Percentiles rank a stretch among this genome's conserved stretches.
Conservation (phyloP, 2,888 invertebrate species). For the Nymphalis polychloros region DNA sequence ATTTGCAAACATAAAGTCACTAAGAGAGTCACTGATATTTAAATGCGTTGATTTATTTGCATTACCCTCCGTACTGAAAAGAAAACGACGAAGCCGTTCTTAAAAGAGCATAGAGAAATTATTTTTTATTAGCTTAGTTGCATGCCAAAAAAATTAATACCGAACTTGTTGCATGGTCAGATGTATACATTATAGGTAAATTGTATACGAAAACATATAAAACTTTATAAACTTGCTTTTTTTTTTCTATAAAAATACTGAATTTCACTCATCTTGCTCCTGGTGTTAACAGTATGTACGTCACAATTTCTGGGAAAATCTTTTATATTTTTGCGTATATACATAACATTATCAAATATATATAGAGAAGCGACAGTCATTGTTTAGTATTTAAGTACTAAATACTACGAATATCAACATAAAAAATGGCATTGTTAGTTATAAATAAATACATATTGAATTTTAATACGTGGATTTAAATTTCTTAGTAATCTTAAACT, state of each 20-base stretch:
- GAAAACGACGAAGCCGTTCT: conserved; percentile 22
- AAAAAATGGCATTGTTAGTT: no score
- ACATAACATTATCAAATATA: no score
- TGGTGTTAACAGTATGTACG: no score
- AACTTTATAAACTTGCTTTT: no score
- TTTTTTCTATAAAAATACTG: no score
- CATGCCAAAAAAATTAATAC: conserved; percentile 41
- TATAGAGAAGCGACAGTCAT: no score
- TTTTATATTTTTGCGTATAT: no score
- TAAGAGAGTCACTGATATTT: conserved; percentile 29
- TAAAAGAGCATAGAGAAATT: conserved; percentile 34
- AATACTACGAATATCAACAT: no score
- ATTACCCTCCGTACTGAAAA: conserved; percentile 26
- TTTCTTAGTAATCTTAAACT: conserved; percentile 13
- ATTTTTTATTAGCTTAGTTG: conserved; percentile 33
- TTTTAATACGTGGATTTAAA: conserved; percentile 7
- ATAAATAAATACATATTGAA: conserved; percentile 1
- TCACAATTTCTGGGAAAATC: no score
- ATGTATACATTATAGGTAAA: conserved; percentile 17
- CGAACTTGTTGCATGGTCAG: conserved; percentile 38
- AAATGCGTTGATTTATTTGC: conserved; percentile 29
- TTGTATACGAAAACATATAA: not conserved
- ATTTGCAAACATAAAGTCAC: conserved; percentile 19
- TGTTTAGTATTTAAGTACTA: no score
- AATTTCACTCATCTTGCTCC: not conserved